Percentiles rank a stretch among this genome's conserved stretches.
phyloP scores from a whole-genome alignment of 2,888 invertebrate species.

The Megalurothrips usitatus region DNA sequence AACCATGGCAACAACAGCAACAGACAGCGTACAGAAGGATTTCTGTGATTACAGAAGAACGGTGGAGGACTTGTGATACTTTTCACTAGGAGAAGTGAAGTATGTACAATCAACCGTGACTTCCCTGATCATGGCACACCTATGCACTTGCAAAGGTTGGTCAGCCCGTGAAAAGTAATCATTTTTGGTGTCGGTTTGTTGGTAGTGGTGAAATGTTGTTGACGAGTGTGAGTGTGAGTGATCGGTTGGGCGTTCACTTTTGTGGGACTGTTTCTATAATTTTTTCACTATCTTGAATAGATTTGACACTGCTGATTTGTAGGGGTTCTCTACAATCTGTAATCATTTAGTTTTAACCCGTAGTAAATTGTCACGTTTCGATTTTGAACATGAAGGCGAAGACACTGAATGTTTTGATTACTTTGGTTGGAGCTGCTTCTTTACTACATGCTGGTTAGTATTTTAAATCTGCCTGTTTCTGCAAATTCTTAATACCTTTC shows the following conservation, averaged over 20 bases:
- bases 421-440: not conserved
- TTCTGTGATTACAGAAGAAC: not conserved
- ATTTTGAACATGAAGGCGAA: not conserved
- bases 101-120: not conserved
- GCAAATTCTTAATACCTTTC: too few species aligned
- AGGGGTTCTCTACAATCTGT: not conserved
- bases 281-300: not conserved
- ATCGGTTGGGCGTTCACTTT: not conserved
- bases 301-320: not conserved
- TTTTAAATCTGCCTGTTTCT: too few species aligned
- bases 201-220: not conserved
- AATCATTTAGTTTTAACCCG: not conserved
- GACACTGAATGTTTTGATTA: not conserved
- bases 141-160: not conserved
- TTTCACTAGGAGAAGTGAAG: not conserved
- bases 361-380: not conserved
- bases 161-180: not conserved
- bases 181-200: not conserved
- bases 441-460: not conserved
- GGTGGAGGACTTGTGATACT: not conserved
- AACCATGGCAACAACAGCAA: slow-evolving; percentile 15
- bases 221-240: not conserved
- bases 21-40: not conserved
- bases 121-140: not conserved
- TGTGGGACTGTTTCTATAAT: not conserved